Percentiles rank a stretch among this genome's conserved stretches.
phyloP scores from a whole-genome alignment of 2,888 invertebrate species.

The Sinhomidia bicolor region DNA sequence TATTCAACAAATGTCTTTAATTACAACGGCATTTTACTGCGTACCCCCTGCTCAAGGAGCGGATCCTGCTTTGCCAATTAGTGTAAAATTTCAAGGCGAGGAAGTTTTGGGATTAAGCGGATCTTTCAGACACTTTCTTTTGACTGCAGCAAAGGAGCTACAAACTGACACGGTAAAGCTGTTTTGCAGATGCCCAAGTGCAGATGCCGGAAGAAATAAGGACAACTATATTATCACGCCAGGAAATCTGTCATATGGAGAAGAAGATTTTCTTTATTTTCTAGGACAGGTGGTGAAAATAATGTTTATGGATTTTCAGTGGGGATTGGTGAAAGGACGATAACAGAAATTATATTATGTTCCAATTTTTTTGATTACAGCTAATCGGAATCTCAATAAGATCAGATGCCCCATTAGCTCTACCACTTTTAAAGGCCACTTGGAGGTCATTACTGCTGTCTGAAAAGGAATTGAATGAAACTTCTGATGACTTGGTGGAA shows the following conservation, averaged over 20 bases:
- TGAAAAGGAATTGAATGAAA: conserved; percentile 80
- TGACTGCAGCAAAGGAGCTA: conserved; percentile 81
- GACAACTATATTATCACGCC: conserved; percentile 81
- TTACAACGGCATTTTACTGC: conserved; percentile 82
- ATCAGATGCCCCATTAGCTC: conserved; percentile 82
- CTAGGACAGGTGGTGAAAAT: conserved; percentile 81
- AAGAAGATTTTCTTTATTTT: conserved; percentile 81
- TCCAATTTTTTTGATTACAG: background rate
- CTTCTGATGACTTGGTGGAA: conserved; percentile 81
- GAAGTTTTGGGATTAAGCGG: conserved; percentile 82
- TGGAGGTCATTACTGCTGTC: conserved; percentile 81
- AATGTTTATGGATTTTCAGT: too few relatives aligned
- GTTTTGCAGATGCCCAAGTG: conserved; percentile 81
- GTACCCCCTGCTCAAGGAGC: conserved; percentile 82
- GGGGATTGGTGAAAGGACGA: too few relatives aligned
- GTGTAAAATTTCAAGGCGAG: conserved; percentile 82
- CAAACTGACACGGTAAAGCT: conserved; percentile 81
- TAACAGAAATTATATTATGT: too few relatives aligned
- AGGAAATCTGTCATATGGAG: conserved; percentile 81
- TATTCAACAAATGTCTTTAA: conserved; percentile 81
- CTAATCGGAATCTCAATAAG: conserved; percentile 81
- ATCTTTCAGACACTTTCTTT: conserved; percentile 82
- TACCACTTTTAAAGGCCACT: conserved; percentile 81
- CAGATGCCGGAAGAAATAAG: conserved; percentile 80
- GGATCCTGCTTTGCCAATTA: conserved; percentile 82